Percentiles rank a stretch among this genome's conserved stretches.
phyloP scores from a whole-genome alignment of 2,888 invertebrate genomes.

The Nemoura dubitans region DNA sequence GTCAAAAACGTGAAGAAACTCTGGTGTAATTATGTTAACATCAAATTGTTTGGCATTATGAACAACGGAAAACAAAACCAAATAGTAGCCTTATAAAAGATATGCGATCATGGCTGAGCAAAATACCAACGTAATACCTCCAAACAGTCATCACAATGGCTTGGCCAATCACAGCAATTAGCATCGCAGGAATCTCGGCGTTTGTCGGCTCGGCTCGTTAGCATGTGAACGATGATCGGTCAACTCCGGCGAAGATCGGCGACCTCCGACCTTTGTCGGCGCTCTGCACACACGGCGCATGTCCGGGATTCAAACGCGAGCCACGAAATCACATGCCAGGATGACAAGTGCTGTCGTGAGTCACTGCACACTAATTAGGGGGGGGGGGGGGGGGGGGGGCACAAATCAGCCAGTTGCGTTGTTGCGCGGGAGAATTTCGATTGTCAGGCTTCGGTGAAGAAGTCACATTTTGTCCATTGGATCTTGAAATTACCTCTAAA shows the following conservation, averaged over 20 bases:
- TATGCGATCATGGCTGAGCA: not conserved
- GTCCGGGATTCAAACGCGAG: not conserved
- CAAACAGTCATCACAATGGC: not conserved
- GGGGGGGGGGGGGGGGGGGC: too few species aligned
- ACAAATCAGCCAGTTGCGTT: too few species aligned
- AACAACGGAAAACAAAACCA: too few species aligned
- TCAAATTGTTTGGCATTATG: too few species aligned
- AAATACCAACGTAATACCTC: not conserved
- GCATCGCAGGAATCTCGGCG: not conserved
- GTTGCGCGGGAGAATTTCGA: too few species aligned
- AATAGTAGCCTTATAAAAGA: too few species aligned
- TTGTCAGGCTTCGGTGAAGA: too few species aligned
- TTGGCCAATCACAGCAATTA: not conserved
- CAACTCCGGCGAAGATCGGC: not conserved
- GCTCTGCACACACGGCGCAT: not conserved
- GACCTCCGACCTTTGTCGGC: not conserved
- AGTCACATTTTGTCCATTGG: too few species aligned
- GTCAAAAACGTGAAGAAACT: too few species aligned
- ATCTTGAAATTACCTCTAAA: too few species aligned
- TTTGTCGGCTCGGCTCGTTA: not conserved
- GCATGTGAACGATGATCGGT: not conserved
- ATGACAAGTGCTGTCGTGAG: not conserved
- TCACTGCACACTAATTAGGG: not conserved
- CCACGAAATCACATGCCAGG: not conserved
- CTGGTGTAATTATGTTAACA: too few species aligned